Evolutionary conservation across 2,797 vertebrate species (phyloP), one percentile per base, ranked within the genome.

Genomic region (Stomatorhinus walkeri): DNA sequence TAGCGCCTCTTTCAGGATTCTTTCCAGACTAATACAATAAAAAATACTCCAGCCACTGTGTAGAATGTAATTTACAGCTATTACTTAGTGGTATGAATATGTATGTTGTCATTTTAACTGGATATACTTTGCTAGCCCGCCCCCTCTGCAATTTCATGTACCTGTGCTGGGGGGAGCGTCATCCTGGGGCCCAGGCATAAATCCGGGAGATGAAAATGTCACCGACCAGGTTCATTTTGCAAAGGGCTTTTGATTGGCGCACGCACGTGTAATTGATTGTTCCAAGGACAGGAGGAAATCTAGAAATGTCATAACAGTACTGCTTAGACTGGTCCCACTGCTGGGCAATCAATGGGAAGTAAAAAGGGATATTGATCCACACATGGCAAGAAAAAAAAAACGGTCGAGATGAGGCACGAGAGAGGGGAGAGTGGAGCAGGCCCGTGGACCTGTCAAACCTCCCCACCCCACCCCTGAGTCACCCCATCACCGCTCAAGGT

Each of bases 241-340:
- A 95, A 96, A 96, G 96, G 95, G 95, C 95, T 95, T 96, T 96
- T 96, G 96, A 96, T 96, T 96, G 95, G 95, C 85, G 49, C 94
- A 94, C 94, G 94, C 92, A 93, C 94, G 92, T 95, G 95, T 96
- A 96, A 96, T 96, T 96, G 96, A 96, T 96, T 96, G 96, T 96
- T 96, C 94, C 95, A 96, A 96, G 96, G 95, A 96, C 96, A 95
- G 95, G 94, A 95, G 96, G 96, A 96, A 96, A 96, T 96, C 95
- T 96, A 95, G 96, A 96, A 96, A 96, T 96, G 96, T 96, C 96
- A 96, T 96, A 96, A 96, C 96, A 96, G 95, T 94, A 94, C 94
- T 95, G 95, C 95, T 96, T 95, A 96, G 95, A 94, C 95, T 93
- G 94, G 94, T 96, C 95, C 95, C 95, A 94, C 95, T 92, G 94